phyloP scores from a whole-genome alignment of 2,888 invertebrate genomes.

The Epirrhoe tristata region DNA sequence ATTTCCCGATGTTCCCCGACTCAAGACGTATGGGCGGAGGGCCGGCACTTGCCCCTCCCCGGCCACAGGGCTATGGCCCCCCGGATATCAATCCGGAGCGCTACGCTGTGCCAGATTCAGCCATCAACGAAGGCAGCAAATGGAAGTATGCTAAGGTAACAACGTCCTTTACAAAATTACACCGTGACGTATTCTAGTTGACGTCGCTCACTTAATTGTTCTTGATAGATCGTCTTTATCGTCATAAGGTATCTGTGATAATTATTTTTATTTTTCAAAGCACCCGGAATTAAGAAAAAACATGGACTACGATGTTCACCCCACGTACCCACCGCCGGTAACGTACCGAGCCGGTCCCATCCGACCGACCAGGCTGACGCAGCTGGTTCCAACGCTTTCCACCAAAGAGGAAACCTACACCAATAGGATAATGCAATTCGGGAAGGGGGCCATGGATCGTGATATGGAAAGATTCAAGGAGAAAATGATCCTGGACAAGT shows the following conservation, averaged over 20 bases:
- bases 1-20: slow-evolving; percentile 21
- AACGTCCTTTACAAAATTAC: not conserved
- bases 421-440: not conserved
- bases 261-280: not conserved
- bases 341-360: slow-evolving; percentile 23
- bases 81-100: slow-evolving; percentile 30
- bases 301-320: slow-evolving; percentile 2
- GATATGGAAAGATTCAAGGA: slow-evolving; percentile 47
- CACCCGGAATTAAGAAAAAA: slow-evolving; percentile 1
- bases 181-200: not conserved
- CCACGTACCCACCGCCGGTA: slow-evolving; percentile 25
- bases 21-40: slow-evolving; percentile 41
- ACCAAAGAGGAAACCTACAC: not conserved
- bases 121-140: slow-evolving; percentile 18
- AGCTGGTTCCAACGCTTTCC: not conserved
- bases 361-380: slow-evolving; percentile 18
- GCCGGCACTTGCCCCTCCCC: not conserved
- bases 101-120: slow-evolving; percentile 36
- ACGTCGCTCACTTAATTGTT: not conserved
- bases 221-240: not conserved
- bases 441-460: slow-evolving; percentile 11
- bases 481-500: slow-evolving; percentile 48
- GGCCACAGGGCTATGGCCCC: not conserved
- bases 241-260: no score
- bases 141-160: slow-evolving; percentile 33